These are phyloP conservation scores for Grammomys surdaster DNA, from an alignment of 2,113 vertebrate species.

Conservation along the genomic window DNA sequence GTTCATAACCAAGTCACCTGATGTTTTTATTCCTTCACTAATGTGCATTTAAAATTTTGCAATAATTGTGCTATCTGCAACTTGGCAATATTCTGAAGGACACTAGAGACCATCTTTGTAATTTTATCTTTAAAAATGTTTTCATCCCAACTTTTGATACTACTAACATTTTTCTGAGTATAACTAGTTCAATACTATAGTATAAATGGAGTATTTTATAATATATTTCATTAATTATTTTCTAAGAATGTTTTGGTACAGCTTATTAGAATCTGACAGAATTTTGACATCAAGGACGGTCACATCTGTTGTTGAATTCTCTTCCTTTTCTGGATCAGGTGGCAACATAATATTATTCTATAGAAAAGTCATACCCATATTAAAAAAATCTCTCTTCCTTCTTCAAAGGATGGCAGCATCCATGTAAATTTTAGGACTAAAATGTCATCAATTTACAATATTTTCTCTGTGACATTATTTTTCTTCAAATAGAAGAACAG, in stretches of 20 bases:
- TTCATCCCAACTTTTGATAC: neutral
- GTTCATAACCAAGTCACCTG: neutral
- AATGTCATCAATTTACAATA: neutral
- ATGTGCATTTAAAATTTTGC: neutral
- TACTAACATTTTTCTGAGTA: neutral
- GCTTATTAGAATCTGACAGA: constrained; percentile 34
- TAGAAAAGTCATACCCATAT: constrained; percentile 31
- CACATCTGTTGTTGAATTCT: neutral
- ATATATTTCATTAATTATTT: neutral
- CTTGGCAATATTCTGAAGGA: neutral
- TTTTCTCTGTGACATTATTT: neutral
- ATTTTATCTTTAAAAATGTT: neutral
- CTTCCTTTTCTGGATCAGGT: neutral
- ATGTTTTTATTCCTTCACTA: neutral
- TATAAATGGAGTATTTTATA: neutral
- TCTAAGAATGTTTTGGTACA: constrained; percentile 22
- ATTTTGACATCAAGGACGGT: constrained; percentile 54
- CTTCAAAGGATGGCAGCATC: neutral
- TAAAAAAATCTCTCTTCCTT: neutral
- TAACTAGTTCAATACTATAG: neutral
- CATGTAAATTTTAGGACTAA: neutral
- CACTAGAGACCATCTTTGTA: neutral
- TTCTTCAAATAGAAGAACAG: too few relatives aligned
- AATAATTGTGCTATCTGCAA: neutral
- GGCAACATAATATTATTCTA: neutral